Conservation (phyloP, 2,113 vertebrate species). For the Psophia crepitans region DNA sequence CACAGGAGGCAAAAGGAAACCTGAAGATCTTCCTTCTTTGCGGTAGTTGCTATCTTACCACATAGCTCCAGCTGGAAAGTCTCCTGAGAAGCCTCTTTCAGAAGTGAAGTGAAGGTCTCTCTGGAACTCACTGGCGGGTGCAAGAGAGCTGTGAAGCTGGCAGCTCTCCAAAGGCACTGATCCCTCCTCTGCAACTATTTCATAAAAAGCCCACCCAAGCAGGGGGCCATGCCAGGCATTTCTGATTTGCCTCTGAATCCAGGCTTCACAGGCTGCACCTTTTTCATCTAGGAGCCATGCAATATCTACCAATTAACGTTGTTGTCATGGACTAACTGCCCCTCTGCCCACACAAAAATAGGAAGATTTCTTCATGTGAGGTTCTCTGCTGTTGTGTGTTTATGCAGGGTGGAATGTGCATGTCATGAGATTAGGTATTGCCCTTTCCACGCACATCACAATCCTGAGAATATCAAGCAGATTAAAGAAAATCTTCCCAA, state of each 20-base stretch:
- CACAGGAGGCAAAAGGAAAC: not conserved
- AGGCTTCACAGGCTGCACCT: slow-evolving; percentile 14
- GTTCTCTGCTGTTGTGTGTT: not conserved
- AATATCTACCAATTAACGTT: slow-evolving; percentile 28
- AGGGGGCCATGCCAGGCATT: slow-evolving; percentile 44
- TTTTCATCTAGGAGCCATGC: slow-evolving; percentile 39
- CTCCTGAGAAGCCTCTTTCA: not conserved
- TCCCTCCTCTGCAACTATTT: not conserved
- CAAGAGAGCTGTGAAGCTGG: not conserved
- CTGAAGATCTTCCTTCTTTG: not conserved
- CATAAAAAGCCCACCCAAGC: slow-evolving; percentile 47
- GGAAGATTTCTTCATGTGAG: slow-evolving; percentile 6
- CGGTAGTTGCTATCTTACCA: not conserved
- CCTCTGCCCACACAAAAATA: slow-evolving; percentile 21
- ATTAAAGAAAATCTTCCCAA: not conserved
- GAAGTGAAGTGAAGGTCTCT: not conserved
- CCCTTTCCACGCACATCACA: not conserved
- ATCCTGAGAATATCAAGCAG: not conserved
- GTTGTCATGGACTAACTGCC: not conserved
- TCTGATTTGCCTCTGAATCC: slow-evolving; percentile 32
- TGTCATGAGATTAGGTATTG: not conserved
- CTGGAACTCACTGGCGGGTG: not conserved
- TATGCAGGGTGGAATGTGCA: not conserved
- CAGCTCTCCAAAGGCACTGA: not conserved
- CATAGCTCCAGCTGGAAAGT: slow-evolving; percentile 1